These are phyloP conservation scores for Echinops telfairi DNA, from an alignment of 2,113 vertebrate species.

Conservation along the genomic window DNA sequence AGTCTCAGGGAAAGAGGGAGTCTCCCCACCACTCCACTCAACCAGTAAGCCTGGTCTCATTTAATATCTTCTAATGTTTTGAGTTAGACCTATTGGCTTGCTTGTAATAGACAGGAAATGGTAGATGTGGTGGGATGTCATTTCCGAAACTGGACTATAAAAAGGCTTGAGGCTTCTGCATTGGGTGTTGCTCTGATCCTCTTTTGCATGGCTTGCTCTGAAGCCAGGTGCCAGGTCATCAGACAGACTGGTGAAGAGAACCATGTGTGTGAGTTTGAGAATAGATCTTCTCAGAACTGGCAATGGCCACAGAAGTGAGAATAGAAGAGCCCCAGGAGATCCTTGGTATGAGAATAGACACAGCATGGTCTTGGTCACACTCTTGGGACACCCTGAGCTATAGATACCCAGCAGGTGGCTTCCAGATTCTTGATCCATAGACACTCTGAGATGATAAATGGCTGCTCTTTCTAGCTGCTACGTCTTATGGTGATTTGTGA, in stretches of 20 bases:
- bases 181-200: not conserved
- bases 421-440: not conserved
- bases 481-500: not conserved
- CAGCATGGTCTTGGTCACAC: not conserved
- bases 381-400: not conserved
- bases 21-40: too few species aligned
- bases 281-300: not conserved
- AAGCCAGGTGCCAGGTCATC: too few species aligned
- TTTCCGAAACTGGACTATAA: not conserved
- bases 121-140: not conserved
- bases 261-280: not conserved
- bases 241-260: not conserved
- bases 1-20: too few species aligned
- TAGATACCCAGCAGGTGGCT: not conserved
- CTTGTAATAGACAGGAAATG: not conserved
- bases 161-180: not conserved
- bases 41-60: too few species aligned
- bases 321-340: rapidly evolving
- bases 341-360: rapidly evolving
- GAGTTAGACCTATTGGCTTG: not conserved
- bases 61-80: not conserved
- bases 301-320: rapidly evolving
- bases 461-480: not conserved
- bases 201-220: not conserved
- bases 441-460: not conserved